Conservation (phyloP, 2,797 vertebrate genomes). For the Gadopsis bispinosus region DNA sequence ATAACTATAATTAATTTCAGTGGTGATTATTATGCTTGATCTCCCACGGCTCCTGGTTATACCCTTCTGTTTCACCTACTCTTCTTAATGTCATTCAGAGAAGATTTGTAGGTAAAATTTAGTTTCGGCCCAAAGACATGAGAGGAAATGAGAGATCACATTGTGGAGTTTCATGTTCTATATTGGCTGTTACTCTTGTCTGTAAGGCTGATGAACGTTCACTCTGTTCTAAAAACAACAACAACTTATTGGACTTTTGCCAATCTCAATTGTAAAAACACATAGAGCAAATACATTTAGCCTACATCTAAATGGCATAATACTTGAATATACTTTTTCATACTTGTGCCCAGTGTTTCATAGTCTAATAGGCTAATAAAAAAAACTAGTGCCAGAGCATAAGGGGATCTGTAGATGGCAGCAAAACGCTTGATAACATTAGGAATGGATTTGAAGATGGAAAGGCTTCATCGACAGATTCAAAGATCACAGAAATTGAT, state of each 20-base stretch:
- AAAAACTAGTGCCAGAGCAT: background rate
- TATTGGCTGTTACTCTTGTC: background rate
- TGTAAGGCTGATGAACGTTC: no score
- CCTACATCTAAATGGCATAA: background rate
- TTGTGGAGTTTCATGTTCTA: background rate
- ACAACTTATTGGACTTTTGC: no score
- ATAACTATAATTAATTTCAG: background rate
- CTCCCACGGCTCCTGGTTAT: background rate
- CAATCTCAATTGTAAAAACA: background rate
- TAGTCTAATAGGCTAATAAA: no score
- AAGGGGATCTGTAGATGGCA: conserved; percentile 43
- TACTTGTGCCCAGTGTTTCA: no score
- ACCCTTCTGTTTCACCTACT: background rate
- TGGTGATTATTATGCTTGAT: background rate
- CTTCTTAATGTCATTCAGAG: background rate
- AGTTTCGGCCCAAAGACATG: background rate
- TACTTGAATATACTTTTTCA: no score
- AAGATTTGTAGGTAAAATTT: background rate
- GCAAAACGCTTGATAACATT: conserved; percentile 15
- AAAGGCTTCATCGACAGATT: background rate
- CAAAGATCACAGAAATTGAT: background rate
- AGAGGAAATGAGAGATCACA: background rate
- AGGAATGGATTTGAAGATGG: background rate
- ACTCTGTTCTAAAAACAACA: background rate
- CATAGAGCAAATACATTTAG: background rate